Percentiles rank a stretch among this genome's conserved stretches.
Conservation (phyloP, 2,888 invertebrate species). For the Melipona beecheii region DNA sequence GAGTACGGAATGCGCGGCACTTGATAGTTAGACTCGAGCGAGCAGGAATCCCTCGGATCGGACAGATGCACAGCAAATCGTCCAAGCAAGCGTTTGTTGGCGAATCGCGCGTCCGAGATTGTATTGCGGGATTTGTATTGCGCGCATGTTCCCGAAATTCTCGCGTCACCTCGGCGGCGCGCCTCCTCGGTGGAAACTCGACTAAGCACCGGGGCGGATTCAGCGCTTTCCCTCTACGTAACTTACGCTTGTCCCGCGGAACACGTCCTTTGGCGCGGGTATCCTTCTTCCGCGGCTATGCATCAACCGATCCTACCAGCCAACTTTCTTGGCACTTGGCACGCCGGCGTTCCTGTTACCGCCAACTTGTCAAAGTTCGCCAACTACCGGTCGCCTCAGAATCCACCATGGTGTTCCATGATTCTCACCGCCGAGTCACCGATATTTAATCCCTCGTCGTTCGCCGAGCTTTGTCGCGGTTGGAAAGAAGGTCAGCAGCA, state of each 20-base stretch:
- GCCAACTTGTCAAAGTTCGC: constrained; percentile 70
- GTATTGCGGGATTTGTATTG: constrained; percentile 60
- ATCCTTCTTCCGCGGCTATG: constrained; percentile 69
- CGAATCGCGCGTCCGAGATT: constrained; percentile 52
- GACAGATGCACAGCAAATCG: background rate
- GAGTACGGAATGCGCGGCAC: constrained; percentile 1
- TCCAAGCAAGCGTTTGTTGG: constrained; percentile 58
- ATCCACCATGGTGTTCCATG: constrained; percentile 50
- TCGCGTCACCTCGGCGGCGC: background rate
- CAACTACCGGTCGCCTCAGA: constrained; percentile 59
- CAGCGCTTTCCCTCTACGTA: constrained; percentile 65
- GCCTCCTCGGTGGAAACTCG: constrained; percentile 48
- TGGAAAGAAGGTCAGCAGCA: background rate
- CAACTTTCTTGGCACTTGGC: constrained; percentile 71
- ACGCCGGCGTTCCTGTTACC: constrained; percentile 67
- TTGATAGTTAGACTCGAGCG: background rate
- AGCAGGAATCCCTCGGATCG: background rate
- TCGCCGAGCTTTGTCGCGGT: constrained; percentile 19
- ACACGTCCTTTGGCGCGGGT: constrained; percentile 60
- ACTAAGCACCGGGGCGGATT: constrained; percentile 60
- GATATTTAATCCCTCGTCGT: constrained; percentile 69
- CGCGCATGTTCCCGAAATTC: constrained; percentile 46
- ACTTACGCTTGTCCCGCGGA: constrained; percentile 59
- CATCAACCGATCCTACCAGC: constrained; percentile 69
- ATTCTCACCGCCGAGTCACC: constrained; percentile 58